These are phyloP conservation scores for Aythya baeri DNA, from an alignment of 2,113 vertebrate species.

Conservation along the genomic window DNA sequence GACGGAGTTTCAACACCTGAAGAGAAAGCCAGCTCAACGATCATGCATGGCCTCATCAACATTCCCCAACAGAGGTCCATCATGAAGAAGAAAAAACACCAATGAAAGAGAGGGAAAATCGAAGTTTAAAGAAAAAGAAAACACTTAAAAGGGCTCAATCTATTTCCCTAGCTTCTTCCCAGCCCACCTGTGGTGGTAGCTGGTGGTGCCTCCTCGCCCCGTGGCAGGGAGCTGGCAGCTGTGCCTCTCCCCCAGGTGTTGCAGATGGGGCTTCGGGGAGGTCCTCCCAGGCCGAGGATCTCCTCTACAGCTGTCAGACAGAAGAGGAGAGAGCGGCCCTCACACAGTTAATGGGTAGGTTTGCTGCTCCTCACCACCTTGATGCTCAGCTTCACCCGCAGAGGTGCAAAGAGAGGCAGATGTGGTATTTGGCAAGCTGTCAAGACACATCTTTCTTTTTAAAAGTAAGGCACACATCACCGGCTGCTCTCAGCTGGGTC, in stretches of 20 bases:
- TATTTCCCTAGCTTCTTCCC: neutral
- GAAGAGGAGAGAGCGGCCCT: neutral
- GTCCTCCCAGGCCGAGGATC: constrained; percentile 21
- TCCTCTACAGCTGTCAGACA: constrained; percentile 43
- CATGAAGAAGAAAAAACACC: neutral
- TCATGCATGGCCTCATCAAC: neutral
- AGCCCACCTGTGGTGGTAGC: neutral
- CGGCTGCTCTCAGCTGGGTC: constrained; percentile 32
- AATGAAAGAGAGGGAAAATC: neutral
- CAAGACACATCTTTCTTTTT: constrained; percentile 55
- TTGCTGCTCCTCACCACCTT: constrained; percentile 52
- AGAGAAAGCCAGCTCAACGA: neutral
- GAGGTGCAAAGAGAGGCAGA: constrained; percentile 75
- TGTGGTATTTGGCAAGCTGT: constrained; percentile 73
- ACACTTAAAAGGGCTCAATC: neutral
- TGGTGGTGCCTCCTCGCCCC: neutral
- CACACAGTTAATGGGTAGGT: constrained; percentile 53
- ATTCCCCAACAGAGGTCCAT: neutral
- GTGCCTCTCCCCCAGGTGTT: constrained; percentile 54
- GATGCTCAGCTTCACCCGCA: constrained; percentile 58
- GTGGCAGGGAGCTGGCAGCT: constrained; percentile 17
- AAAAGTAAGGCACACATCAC: constrained; percentile 48
- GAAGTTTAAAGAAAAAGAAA: neutral
- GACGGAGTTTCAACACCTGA: neutral
- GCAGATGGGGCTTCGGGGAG: neutral